These are phyloP conservation scores for Mormyrus hasselquistii DNA, from an alignment of 2,797 vertebrate species.

Conservation along the genomic window DNA sequence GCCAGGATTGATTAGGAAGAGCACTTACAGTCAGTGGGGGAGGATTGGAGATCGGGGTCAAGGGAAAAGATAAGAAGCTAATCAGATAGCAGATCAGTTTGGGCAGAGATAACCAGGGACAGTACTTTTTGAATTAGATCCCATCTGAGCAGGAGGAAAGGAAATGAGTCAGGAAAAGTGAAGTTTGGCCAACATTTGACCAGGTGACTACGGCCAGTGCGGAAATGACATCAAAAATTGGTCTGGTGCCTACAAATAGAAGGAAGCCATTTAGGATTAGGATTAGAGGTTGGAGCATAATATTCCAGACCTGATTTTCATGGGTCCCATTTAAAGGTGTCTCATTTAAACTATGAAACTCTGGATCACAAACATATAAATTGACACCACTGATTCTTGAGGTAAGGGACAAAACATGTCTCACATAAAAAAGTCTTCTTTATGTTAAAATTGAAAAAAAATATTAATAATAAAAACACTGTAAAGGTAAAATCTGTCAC, in stretches of 20 bases:
- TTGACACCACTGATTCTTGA: too few relatives aligned
- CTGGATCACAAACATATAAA: background rate
- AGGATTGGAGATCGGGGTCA: slow-evolving; percentile 45
- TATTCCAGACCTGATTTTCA: background rate
- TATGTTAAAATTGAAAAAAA: too few relatives aligned
- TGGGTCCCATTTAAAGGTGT: background rate
- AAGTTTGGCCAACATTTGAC: background rate
- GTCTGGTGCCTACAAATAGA: background rate
- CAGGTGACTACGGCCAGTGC: background rate
- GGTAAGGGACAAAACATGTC: too few relatives aligned
- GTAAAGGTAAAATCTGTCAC: too few relatives aligned
- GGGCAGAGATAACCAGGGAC: slow-evolving; percentile 55
- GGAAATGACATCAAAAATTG: background rate
- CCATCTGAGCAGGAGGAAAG: background rate
- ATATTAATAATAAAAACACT: too few relatives aligned
- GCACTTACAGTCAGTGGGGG: slow-evolving; percentile 49
- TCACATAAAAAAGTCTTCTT: too few relatives aligned
- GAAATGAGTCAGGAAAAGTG: background rate
- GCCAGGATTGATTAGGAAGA: slow-evolving; percentile 57
- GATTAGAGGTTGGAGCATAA: background rate
- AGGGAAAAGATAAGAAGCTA: slow-evolving; percentile 54
- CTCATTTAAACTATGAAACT: background rate
- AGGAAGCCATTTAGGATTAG: background rate
- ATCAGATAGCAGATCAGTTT: slow-evolving; percentile 56
- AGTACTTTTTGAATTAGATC: slow-evolving; percentile 49